Conservation (phyloP, 2,888 invertebrate genomes). For the Agrotis segetum region DNA sequence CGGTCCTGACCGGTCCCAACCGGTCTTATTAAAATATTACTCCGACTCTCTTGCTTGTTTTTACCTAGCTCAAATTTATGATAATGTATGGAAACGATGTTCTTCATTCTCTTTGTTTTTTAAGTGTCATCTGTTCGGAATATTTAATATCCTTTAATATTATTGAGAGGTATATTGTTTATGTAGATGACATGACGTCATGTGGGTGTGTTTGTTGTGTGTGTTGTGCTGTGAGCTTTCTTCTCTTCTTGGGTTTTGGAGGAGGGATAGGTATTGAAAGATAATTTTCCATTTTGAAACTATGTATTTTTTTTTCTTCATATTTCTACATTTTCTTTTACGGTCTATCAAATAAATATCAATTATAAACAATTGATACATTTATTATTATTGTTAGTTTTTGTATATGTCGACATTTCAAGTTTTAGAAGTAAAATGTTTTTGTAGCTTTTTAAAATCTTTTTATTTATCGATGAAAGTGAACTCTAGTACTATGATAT, state of each 20-base stretch:
- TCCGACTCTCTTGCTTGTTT: constrained; percentile 73
- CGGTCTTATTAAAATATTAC: constrained; percentile 73
- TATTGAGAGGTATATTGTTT: constrained; percentile 30
- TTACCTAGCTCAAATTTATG: constrained; percentile 76
- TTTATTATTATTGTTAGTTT: constrained; percentile 87
- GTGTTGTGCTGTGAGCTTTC: constrained; percentile 21
- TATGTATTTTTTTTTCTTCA: constrained; percentile 88
- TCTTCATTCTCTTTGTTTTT: constrained; percentile 73
- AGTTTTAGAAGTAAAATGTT: constrained; percentile 86
- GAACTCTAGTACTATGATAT: constrained; percentile 89
- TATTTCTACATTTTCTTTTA: constrained; percentile 89
- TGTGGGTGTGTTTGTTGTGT: constrained; percentile 39
- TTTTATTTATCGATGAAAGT: constrained; percentile 85
- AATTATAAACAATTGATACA: constrained; percentile 90
- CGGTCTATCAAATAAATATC: constrained; percentile 90
- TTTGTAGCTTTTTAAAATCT: constrained; percentile 83
- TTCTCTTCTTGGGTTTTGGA: constrained; percentile 21
- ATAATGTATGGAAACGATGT: constrained; percentile 78
- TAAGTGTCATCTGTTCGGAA: constrained; percentile 69
- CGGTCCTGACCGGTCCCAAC: constrained; percentile 72
- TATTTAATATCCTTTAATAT: constrained; percentile 62
- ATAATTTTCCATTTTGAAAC: constrained; percentile 85
- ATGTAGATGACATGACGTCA: constrained; percentile 26
- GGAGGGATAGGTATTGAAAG: constrained; percentile 74
- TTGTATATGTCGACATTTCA: constrained; percentile 86